A percentile compares a stretch with the other conserved stretches of the same genome.
phyloP scores from a whole-genome alignment of 2,888 invertebrate species.

The Synanthedon formicaeformis region DNA sequence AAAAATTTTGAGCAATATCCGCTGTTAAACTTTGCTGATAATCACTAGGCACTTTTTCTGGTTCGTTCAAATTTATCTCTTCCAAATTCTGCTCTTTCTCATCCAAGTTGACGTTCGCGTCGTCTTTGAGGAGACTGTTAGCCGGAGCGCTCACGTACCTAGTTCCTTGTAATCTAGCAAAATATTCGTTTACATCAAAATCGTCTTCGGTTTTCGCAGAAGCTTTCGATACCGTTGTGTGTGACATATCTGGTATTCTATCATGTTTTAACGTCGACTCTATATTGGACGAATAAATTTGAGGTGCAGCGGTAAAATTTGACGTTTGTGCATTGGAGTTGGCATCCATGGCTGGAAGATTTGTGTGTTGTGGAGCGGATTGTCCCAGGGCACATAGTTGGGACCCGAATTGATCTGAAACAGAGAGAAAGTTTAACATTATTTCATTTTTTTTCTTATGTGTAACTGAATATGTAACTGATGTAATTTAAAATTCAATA shows the following conservation, averaged over 20 bases:
- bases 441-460: background rate
- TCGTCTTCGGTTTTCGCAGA: constrained; percentile 44
- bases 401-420: constrained; percentile 47
- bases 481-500: too few relatives aligned
- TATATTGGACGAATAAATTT: background rate
- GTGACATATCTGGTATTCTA: constrained; percentile 7
- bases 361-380: constrained; percentile 25
- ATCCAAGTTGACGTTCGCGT: constrained; percentile 61
- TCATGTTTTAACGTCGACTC: constrained; percentile 6
- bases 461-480: too few relatives aligned
- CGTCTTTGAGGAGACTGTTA: constrained; percentile 49
- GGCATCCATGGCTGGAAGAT: constrained; percentile 36
- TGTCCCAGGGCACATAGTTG: constrained; percentile 27
- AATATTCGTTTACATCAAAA: constrained; percentile 63
- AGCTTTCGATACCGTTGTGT: constrained; percentile 27
- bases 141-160: constrained; percentile 57
- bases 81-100: constrained; percentile 49
- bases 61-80: constrained; percentile 51
- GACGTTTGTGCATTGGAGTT: constrained; percentile 19
- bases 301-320: constrained; percentile 7
- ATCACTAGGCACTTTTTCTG: constrained; percentile 21
- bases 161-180: constrained; percentile 56
- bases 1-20: constrained; percentile 66
- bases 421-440: constrained; percentile 12
- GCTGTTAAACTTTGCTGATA: constrained; percentile 51